phyloP scores from a whole-genome alignment of 2,888 invertebrate species.

The Brachyptera putata region DNA sequence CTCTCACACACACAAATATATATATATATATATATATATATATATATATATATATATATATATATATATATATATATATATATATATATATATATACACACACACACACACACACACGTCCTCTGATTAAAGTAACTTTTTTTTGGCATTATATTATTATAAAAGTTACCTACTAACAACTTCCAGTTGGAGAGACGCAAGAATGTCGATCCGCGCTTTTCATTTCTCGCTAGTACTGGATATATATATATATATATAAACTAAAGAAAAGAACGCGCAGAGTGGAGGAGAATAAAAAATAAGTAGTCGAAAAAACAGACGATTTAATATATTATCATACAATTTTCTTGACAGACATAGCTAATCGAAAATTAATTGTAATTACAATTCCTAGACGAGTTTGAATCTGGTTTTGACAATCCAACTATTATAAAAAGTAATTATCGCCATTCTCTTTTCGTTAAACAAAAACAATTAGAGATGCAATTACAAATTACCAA shows the following conservation, averaged over 20 bases:
- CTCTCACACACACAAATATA: too few relatives aligned
- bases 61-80: too few relatives aligned
- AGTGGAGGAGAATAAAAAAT: background rate
- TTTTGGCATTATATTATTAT: too few relatives aligned
- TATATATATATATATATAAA: background rate
- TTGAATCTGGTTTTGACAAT: too few relatives aligned
- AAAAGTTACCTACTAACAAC: constrained; percentile 15
- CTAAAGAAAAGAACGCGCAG: constrained; percentile 7
- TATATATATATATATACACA: too few relatives aligned
- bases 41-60: too few relatives aligned
- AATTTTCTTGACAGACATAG: constrained; percentile 7
- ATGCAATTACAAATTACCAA: too few relatives aligned
- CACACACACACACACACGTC: too few relatives aligned
- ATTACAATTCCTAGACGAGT: background rate
- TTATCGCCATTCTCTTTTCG: too few relatives aligned
- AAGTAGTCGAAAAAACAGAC: background rate
- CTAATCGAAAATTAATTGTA: constrained; percentile 17
- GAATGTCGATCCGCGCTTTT: background rate
- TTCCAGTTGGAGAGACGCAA: constrained; percentile 6
- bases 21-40: too few relatives aligned
- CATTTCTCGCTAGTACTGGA: constrained; percentile 1
- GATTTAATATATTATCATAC: constrained; percentile 1
- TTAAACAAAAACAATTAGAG: too few relatives aligned
- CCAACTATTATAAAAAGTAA: too few relatives aligned
- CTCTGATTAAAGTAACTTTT: constrained; percentile 24